Conservation (phyloP, 1,140 invertebrate species). For the Drosophila sulfurigaster region DNA sequence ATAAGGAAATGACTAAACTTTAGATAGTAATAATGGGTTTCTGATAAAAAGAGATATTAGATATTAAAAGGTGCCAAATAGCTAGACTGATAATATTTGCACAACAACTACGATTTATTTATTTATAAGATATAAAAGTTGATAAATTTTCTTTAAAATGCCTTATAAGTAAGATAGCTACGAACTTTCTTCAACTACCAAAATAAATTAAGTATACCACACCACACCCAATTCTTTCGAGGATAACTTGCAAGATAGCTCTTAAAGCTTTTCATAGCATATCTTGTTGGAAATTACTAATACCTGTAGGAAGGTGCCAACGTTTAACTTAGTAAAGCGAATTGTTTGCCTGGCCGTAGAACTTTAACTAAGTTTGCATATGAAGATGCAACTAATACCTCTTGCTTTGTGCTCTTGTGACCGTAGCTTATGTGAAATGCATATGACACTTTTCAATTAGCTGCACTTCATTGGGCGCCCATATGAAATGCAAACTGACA, state of each 20-base stretch:
- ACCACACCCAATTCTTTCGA: too few species aligned
- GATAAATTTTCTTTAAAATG: not conserved
- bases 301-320: not conserved
- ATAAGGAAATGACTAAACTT: not conserved
- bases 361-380: not conserved
- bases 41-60: not conserved
- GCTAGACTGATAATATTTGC: not conserved
- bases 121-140: not conserved
- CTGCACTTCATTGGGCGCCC: constrained; percentile 53
- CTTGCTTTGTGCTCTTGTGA: not conserved
- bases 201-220: too few species aligned
- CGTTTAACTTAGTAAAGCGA: not conserved
- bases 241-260: too few species aligned
- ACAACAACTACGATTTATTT: not conserved
- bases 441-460: constrained; percentile 34
- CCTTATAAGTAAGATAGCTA: too few species aligned
- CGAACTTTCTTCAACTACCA: too few species aligned
- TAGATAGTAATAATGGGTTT: too few species aligned
- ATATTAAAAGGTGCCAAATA: not conserved
- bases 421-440: constrained; percentile 4
- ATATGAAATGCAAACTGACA: constrained; percentile 28
- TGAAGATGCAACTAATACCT: constrained; percentile 9
- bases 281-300: not conserved
- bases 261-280: too few species aligned
- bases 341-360: too few species aligned